A percentile compares a stretch with the other conserved stretches of the same genome.
Evolutionary conservation across 1,140 invertebrate species (phyloP).

Genomic region (Leptinotarsa lineolata): DNA sequence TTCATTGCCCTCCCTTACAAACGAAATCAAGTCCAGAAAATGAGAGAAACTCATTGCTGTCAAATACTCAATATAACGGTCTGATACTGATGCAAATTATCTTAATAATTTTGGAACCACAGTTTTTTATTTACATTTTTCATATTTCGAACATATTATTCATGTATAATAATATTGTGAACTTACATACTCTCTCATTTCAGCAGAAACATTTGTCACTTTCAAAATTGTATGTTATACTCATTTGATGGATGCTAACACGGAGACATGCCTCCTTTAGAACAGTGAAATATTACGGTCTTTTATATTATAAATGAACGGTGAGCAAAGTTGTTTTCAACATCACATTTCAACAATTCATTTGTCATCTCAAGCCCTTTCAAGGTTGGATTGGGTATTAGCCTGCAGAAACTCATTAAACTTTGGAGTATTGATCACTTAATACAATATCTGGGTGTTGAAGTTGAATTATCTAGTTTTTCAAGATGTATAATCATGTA

Average conservation of each 20-base stretch:
- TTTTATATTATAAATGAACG: slow-evolving; percentile 17
- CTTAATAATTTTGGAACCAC: no score
- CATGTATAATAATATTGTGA: not conserved
- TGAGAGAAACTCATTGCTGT: no score
- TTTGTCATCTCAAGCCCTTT: slow-evolving; percentile 15
- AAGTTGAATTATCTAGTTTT: not conserved
- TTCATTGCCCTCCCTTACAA: no score
- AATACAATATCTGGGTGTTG: not conserved
- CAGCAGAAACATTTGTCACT: slow-evolving; percentile 13
- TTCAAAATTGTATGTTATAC: slow-evolving; percentile 4
- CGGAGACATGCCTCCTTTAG: not conserved
- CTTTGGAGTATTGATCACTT: not conserved
- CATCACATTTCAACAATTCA: slow-evolving; percentile 14
- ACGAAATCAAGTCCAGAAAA: no score
- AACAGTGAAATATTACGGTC: slow-evolving; percentile 16
- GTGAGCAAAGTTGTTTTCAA: slow-evolving; percentile 15
- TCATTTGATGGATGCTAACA: slow-evolving; percentile 20
- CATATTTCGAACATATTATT: not conserved
- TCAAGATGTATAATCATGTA: not conserved
- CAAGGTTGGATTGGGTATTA: not conserved
- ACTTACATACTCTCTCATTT: not conserved
- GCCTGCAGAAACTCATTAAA: slow-evolving; percentile 5
- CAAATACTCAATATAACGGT: no score
- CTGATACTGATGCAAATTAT: no score
- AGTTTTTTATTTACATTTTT: no score